Conservation (phyloP, 2,797 vertebrate genomes). For the Syndactyla subalaris region DNA sequence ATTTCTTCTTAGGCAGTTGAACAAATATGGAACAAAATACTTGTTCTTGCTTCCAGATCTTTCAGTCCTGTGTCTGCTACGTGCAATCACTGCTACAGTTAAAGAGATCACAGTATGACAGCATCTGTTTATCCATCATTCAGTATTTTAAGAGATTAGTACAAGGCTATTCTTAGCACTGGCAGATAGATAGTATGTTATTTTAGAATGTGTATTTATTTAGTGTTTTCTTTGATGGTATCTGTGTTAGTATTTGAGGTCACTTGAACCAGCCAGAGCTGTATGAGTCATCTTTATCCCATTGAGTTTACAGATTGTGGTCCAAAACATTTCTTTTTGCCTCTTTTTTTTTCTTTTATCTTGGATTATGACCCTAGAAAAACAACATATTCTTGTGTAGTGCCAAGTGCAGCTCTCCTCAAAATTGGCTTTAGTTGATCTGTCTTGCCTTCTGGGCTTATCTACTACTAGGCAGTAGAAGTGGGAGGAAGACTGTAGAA, state of each 20-base stretch:
- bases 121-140: conserved; percentile 16
- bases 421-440: background rate
- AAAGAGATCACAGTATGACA: background rate
- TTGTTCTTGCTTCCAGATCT: background rate
- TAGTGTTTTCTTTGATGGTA: conserved; percentile 9
- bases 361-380: background rate
- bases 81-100: background rate
- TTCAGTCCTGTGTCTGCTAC: background rate
- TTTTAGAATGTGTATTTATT: conserved; percentile 39
- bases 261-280: background rate
- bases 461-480: background rate
- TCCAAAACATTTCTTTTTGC: background rate
- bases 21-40: background rate
- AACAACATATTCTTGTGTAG: background rate
- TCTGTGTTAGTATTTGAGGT: conserved; percentile 39
- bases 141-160: conserved; percentile 36
- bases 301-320: background rate
- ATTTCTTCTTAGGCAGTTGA: background rate
- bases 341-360: accelerated
- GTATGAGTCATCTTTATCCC: conserved; percentile 4
- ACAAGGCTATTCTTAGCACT: background rate
- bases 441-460: conserved; percentile 11
- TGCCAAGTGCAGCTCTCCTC: background rate
- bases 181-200: conserved; percentile 1
- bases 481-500: background rate